These are phyloP conservation scores for Drosophila sp. DNA, from an alignment of 1,140 invertebrate genomes.

Conservation along the genomic window DNA sequence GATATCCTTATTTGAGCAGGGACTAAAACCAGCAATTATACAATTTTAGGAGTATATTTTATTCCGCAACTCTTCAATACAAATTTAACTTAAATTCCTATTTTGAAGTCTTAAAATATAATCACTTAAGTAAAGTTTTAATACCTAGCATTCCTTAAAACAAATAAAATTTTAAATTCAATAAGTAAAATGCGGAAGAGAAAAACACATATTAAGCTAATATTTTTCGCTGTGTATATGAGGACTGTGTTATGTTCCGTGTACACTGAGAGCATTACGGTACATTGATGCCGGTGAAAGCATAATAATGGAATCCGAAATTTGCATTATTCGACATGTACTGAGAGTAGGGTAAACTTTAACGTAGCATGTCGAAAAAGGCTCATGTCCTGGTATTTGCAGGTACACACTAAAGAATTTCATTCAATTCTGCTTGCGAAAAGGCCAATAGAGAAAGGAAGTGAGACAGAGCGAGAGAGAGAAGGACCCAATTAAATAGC, in stretches of 20 bases:
- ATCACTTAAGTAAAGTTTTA: too few relatives aligned
- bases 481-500: slow-evolving; percentile 21
- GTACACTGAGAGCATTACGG: slow-evolving; percentile 5
- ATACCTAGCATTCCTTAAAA: too few relatives aligned
- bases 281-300: slow-evolving; percentile 12
- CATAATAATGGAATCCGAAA: neutral
- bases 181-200: neutral
- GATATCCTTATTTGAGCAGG: too few relatives aligned
- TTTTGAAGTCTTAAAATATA: too few relatives aligned
- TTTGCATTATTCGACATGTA: slow-evolving; percentile 19
- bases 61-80: too few relatives aligned
- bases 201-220: neutral
- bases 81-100: too few relatives aligned
- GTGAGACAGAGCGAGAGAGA: neutral
- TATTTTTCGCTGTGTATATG: slow-evolving; percentile 4
- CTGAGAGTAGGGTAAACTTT: neutral
- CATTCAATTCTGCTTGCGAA: slow-evolving; percentile 14
- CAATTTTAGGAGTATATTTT: too few relatives aligned
- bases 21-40: too few relatives aligned
- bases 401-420: slow-evolving; percentile 16
- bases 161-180: too few relatives aligned
- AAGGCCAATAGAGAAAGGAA: neutral
- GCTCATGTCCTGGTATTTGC: neutral
- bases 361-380: neutral
- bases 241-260: neutral